Evolutionary conservation across 2,797 vertebrate genomes (phyloP).

Genomic region (Knipowitschia caucasica): DNA sequence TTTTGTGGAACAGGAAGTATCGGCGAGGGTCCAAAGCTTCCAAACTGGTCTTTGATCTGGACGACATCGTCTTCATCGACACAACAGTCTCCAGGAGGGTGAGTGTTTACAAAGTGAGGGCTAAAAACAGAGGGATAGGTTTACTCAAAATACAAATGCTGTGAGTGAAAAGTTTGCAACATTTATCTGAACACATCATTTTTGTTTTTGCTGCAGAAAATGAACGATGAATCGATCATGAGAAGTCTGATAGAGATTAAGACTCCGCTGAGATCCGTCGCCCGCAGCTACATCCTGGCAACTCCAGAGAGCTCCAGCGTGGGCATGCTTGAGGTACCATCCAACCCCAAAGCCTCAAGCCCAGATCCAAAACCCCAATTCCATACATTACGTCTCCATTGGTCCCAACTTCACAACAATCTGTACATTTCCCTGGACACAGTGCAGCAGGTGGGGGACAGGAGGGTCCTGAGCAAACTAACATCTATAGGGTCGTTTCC

Average conservation of each 20-base stretch:
- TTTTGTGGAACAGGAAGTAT: slow-evolving; percentile 41
- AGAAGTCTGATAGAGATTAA: slow-evolving; percentile 63
- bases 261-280: slow-evolving; percentile 44
- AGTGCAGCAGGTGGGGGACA: too few relatives aligned
- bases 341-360: neutral
- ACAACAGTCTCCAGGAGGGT: slow-evolving; percentile 75
- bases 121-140: too few relatives aligned
- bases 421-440: too few relatives aligned
- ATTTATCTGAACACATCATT: too few relatives aligned
- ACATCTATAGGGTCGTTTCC: too few relatives aligned
- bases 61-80: slow-evolving; percentile 75
- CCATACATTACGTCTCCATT: too few relatives aligned
- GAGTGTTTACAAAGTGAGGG: too few relatives aligned
- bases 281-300: slow-evolving; percentile 60
- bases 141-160: too few relatives aligned
- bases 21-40: slow-evolving; percentile 27
- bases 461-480: too few relatives aligned
- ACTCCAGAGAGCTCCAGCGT: slow-evolving; percentile 63
- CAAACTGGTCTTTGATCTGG: slow-evolving; percentile 68
- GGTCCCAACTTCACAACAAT: too few relatives aligned
- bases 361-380: neutral
- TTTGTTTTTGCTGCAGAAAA: slow-evolving; percentile 40
- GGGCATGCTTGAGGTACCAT: slow-evolving; percentile 59
- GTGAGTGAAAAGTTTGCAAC: too few relatives aligned
- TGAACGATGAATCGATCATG: slow-evolving; percentile 64